Evolutionary conservation across 2,888 invertebrate genomes (phyloP).

Genomic region (Parnassius orleans): DNA sequence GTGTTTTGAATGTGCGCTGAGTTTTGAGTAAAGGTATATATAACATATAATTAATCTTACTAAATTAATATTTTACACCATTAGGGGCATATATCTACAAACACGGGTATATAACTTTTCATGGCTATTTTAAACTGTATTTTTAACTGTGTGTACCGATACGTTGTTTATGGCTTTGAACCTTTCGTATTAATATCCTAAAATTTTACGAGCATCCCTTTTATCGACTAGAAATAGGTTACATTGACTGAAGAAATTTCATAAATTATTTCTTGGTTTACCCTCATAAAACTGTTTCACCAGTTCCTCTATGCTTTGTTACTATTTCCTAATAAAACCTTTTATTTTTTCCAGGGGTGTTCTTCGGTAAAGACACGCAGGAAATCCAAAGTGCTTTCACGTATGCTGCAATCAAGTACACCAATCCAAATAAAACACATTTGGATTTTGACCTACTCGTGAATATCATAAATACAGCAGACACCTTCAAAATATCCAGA

Average conservation of each 20-base stretch:
- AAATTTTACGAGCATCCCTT: constrained; percentile 25
- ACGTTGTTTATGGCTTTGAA: constrained; percentile 16
- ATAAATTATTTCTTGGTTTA: constrained; percentile 22
- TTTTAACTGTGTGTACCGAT: not conserved
- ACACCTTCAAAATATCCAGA: constrained; percentile 94
- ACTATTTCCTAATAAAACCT: constrained; percentile 10
- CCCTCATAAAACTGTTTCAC: constrained; percentile 17
- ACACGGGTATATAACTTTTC: not conserved
- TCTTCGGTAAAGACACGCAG: constrained; percentile 93
- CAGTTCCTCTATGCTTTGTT: constrained; percentile 19
- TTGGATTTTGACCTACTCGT: constrained; percentile 92
- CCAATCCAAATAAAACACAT: constrained; percentile 85
- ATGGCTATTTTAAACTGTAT: constrained; percentile 6
- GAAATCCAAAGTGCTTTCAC: constrained; percentile 94
- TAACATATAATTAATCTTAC: too few relatives aligned
- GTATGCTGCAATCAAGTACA: constrained; percentile 89
- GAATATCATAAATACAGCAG: constrained; percentile 94
- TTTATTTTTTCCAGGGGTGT: constrained; percentile 83
- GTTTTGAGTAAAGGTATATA: too few relatives aligned
- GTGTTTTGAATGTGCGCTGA: too few relatives aligned
- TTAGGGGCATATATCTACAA: too few relatives aligned
- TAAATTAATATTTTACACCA: too few relatives aligned
- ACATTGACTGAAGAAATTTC: constrained; percentile 23
- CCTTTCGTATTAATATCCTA: constrained; percentile 18
- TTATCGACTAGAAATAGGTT: constrained; percentile 26